Percentiles rank a stretch among this genome's conserved stretches.
phyloP scores from a whole-genome alignment of 2,113 vertebrate species.

The Potamarius usumacintae region DNA sequence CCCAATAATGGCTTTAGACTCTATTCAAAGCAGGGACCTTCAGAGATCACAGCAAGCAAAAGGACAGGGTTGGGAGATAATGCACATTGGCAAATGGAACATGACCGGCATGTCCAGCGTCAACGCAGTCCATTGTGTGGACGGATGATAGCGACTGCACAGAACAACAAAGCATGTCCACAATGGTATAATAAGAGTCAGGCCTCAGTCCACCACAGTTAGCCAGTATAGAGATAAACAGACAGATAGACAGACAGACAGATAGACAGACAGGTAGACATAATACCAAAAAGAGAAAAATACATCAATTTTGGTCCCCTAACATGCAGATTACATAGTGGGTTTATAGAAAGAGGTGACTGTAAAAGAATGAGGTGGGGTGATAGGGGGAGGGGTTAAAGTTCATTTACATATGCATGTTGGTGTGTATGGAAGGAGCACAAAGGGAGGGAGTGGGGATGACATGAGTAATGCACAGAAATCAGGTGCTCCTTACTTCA shows the following conservation, averaged over 20 bases:
- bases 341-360: conserved; percentile 23
- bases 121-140: conserved; percentile 65
- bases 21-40: conserved; percentile 74
- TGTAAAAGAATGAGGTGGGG: conserved; percentile 41
- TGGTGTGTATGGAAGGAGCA: conserved; percentile 41
- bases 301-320: conserved; percentile 37
- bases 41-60: conserved; percentile 61
- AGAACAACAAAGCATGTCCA: conserved; percentile 62
- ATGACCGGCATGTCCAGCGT: conserved; percentile 60
- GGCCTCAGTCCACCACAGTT: conserved; percentile 50
- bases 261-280: background rate
- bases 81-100: conserved; percentile 73
- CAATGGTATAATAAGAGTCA: conserved; percentile 57
- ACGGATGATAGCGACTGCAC: conserved; percentile 56
- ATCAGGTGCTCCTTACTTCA: conserved; percentile 5
- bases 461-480: background rate
- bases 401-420: conserved; percentile 57
- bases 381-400: conserved; percentile 41
- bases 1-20: conserved; percentile 79
- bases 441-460: background rate
- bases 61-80: conserved; percentile 70
- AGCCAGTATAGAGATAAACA: conserved; percentile 32
- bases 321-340: background rate
- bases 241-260: background rate
- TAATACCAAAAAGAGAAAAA: conserved; percentile 12